Percentiles rank a stretch among this genome's conserved stretches.
Evolutionary conservation across 2,888 invertebrate genomes (phyloP).

Genomic region (Cephus nigrinus): DNA sequence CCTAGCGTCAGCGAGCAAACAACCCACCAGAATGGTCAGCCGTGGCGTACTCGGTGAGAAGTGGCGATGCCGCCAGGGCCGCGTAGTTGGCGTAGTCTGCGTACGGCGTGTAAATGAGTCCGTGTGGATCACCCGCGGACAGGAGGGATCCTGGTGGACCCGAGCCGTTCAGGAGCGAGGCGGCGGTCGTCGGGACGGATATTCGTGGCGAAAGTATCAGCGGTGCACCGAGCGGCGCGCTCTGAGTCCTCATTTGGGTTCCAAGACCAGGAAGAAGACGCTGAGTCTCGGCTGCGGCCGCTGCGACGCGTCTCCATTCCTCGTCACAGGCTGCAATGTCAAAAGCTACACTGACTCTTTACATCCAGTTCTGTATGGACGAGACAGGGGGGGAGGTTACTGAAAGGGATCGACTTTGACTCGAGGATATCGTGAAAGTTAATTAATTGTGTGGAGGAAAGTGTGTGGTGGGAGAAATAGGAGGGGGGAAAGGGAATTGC

Average conservation of each 20-base stretch:
- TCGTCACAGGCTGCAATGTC: slow-evolving; percentile 80
- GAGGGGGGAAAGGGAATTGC: background rate
- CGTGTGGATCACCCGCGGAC: slow-evolving; percentile 79
- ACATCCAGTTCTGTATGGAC: slow-evolving; percentile 24
- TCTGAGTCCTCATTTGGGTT: slow-evolving; percentile 73
- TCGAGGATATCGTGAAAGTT: background rate
- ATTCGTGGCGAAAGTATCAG: slow-evolving; percentile 92
- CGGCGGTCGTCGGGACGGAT: slow-evolving; percentile 83
- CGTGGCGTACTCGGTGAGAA: slow-evolving; percentile 84
- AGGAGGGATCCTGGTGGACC: slow-evolving; percentile 76
- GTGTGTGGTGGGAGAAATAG: background rate
- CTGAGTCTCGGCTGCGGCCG: slow-evolving; percentile 84
- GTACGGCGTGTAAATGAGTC: slow-evolving; percentile 89
- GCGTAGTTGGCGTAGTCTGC: slow-evolving; percentile 93
- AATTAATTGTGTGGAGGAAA: background rate
- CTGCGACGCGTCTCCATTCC: slow-evolving; percentile 86
- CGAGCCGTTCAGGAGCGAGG: slow-evolving; percentile 72
- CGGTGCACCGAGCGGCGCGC: slow-evolving; percentile 89
- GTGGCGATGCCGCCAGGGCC: slow-evolving; percentile 82
- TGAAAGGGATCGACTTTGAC: background rate
- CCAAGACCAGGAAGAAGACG: slow-evolving; percentile 78
- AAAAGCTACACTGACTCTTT: slow-evolving; percentile 67
- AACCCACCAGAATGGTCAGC: slow-evolving; percentile 97
- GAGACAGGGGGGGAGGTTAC: background rate
- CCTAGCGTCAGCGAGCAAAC: slow-evolving; percentile 82